Percentiles rank a stretch among this genome's conserved stretches.
These are phyloP conservation scores for Melanitta fusca DNA, from an alignment of 2,797 vertebrate genomes.

Conservation along the genomic window DNA sequence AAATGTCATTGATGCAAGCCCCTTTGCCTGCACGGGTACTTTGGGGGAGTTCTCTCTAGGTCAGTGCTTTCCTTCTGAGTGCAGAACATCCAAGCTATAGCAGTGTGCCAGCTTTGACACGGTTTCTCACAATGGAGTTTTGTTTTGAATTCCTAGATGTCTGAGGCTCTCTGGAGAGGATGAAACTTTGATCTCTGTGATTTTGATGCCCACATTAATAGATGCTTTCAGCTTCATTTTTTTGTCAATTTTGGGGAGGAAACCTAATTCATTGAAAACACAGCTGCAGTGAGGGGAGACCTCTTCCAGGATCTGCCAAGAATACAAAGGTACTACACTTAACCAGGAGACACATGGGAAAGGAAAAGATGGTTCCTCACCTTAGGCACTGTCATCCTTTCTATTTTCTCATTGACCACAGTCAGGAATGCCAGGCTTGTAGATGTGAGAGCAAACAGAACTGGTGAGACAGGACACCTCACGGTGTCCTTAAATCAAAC, in stretches of 20 bases:
- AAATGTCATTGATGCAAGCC: not conserved
- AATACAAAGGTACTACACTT: not conserved
- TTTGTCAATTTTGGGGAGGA: not conserved
- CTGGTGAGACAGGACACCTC: not conserved
- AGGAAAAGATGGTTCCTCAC: not conserved
- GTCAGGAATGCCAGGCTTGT: not conserved
- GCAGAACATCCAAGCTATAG: not conserved
- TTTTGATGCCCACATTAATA: not conserved
- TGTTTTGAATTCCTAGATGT: constrained; percentile 15
- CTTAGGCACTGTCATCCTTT: not conserved
- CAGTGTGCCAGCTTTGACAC: not conserved
- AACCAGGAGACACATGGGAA: not conserved
- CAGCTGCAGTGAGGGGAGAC: not conserved
- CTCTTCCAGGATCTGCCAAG: not conserved
- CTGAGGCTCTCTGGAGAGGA: not conserved
- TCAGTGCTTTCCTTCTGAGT: not conserved
- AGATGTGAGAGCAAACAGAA: not conserved
- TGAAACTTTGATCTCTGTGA: not conserved
- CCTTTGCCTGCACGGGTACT: not conserved
- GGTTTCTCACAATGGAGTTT: not conserved
- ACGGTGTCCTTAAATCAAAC: not conserved
- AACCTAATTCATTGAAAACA: not conserved
- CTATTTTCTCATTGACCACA: not conserved
- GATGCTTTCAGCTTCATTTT: constrained; percentile 7
- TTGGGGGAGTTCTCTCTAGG: not conserved